A percentile compares a stretch with the other conserved stretches of the same genome.
These are phyloP conservation scores for Lithosia quadra DNA, from an alignment of 2,888 invertebrate species.

Conservation along the genomic window DNA sequence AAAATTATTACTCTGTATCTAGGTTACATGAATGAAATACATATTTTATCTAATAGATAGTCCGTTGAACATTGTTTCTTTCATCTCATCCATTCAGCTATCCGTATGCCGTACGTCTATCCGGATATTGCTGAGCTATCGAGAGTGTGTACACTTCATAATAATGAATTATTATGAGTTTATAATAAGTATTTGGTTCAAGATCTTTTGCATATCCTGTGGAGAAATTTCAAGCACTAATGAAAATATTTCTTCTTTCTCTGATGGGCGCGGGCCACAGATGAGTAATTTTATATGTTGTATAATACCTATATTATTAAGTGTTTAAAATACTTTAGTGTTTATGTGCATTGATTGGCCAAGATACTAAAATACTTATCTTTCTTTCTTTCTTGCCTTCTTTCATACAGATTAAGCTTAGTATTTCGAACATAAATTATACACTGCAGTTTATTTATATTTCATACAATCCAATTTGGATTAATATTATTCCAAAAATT, in stretches of 20 bases:
- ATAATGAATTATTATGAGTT: not conserved
- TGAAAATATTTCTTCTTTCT: too few relatives aligned
- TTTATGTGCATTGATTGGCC: too few relatives aligned
- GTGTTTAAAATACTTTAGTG: too few relatives aligned
- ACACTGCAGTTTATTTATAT: too few relatives aligned
- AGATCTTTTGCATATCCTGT: not conserved
- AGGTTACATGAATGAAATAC: constrained; percentile 15
- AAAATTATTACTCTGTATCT: constrained; percentile 15
- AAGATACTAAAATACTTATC: too few relatives aligned
- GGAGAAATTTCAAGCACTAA: not conserved
- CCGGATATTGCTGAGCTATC: not conserved
- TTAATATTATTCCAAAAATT: too few relatives aligned
- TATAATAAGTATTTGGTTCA: not conserved
- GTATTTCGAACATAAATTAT: not conserved
- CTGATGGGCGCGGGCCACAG: too few relatives aligned
- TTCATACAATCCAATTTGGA: too few relatives aligned
- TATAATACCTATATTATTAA: too few relatives aligned
- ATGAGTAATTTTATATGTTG: too few relatives aligned
- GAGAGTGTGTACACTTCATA: not conserved
- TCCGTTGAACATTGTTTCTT: not conserved
- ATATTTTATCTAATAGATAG: constrained; percentile 12
- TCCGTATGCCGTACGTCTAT: not conserved
- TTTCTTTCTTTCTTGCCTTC: too few relatives aligned
- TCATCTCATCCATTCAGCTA: not conserved
- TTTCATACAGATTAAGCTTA: not conserved